phyloP scores from a whole-genome alignment of 2,888 invertebrate genomes.

The Pyrochroa serraticornis region DNA sequence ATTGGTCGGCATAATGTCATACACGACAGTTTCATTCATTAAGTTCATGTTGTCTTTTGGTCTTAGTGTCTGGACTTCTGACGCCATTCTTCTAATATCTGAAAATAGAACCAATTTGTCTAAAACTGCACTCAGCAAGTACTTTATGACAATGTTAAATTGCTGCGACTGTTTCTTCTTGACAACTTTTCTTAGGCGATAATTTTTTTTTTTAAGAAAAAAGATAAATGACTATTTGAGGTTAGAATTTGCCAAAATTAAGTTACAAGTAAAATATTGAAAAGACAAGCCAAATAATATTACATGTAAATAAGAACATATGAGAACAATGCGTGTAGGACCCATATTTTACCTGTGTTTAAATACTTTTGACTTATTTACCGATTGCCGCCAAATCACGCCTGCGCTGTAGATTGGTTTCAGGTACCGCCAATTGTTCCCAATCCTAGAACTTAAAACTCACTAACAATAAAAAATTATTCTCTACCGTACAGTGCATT shows the following conservation, averaged over 20 bases:
- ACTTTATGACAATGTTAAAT: constrained; percentile 3
- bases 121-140: background rate
- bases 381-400: constrained; percentile 27
- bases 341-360: constrained; percentile 4
- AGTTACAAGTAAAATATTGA: background rate
- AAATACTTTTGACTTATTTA: constrained; percentile 9
- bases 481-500: too few relatives aligned
- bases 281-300: background rate
- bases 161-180: background rate
- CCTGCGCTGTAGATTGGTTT: constrained; percentile 22
- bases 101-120: background rate
- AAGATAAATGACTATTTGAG: background rate
- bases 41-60: constrained; percentile 24
- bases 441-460: too few relatives aligned
- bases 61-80: constrained; percentile 15
- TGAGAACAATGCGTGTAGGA: background rate
- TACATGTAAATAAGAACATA: background rate
- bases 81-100: constrained; percentile 13
- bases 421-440: too few relatives aligned
- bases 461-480: too few relatives aligned
- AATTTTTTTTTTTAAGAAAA: background rate
- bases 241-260: background rate
- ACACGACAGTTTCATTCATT: constrained; percentile 23
- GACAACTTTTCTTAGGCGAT: background rate
- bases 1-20: constrained; percentile 20